Evolutionary conservation across 2,797 vertebrate genomes (phyloP), one percentile per base, ranked within the genome.

Genomic region (Poecile montanus): DNA sequence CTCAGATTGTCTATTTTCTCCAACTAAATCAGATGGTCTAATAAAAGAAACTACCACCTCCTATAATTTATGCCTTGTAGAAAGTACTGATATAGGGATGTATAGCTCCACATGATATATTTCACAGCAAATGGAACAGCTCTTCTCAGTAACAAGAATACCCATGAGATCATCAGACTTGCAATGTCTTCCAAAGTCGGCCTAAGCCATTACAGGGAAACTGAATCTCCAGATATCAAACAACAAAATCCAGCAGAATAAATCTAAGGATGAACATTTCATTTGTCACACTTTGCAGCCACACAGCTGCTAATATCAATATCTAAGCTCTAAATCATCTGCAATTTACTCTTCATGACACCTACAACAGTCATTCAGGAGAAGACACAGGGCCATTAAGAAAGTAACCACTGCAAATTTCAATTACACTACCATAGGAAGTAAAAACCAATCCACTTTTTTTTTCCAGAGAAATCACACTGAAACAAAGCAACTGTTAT

Each of bases 131-230:
- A 92, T 10, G 4, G 72, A 88, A 91, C 54, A 63, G 66, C 47
- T 86, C 60, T 85, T 89, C 76, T 73, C 77, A 65, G 56, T 84
- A 60, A 93, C n/a, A 53, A 79, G 61, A 86, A 51, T 34, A 93
- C 45, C 38, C 50, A 79, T 48, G 68, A 96, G 73, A 88, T 94
- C 92, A 90, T 60, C 76, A 93, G 56, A 90, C 38, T 79, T 45
- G 40, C n/a, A 48, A 44, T 13, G 29, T 73, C 79, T 88, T 94
- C 75, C 26, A 29, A 7, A 48, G 76, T 36, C 85, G 91, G 58
- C 16, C 2, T 19, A 82, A 92, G 48, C 87, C 56, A 87, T 68
- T 56, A 70, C 1, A 3, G 40, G 65, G 47, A 95, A 95, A 95
- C 36, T 27, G 72, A 85, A 82, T 42, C 51, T 71, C 50, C 56